Evolutionary conservation across 2,888 invertebrate species (phyloP).

Genomic region (Hipparchia sbordonii): DNA sequence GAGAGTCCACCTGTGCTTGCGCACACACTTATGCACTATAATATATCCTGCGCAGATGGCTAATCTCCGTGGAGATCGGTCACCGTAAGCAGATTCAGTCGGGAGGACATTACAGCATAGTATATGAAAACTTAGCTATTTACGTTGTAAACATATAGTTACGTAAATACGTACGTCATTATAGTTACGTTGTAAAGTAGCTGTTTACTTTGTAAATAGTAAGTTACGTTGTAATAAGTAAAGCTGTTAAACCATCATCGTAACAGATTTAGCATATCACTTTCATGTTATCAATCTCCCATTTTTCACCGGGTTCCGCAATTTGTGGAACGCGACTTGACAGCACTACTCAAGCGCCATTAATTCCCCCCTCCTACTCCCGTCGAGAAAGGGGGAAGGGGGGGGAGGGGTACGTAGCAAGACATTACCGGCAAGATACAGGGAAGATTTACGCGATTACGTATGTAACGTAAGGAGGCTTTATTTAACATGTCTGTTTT

Average conservation of each 20-base stretch:
- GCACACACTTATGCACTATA: too few relatives aligned
- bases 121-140: too few relatives aligned
- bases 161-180: too few relatives aligned
- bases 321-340: conserved; percentile 11
- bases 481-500: conserved; percentile 41
- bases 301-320: conserved; percentile 13
- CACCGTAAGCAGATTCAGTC: too few relatives aligned
- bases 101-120: too few relatives aligned
- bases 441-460: conserved; percentile 50
- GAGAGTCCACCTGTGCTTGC: too few relatives aligned
- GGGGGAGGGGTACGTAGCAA: conserved; percentile 45
- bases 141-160: too few relatives aligned
- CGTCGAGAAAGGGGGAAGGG: background rate
- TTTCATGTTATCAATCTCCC: conserved; percentile 11
- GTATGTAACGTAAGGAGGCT: conserved; percentile 45
- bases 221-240: background rate
- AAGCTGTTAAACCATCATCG: background rate
- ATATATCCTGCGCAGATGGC: too few relatives aligned
- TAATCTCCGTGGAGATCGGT: too few relatives aligned
- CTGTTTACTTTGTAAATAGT: too few relatives aligned
- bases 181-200: too few relatives aligned
- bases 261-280: conserved; percentile 2
- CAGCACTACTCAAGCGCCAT: conserved; percentile 18
- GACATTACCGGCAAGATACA: conserved; percentile 60
- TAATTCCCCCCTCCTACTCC: conserved; percentile 1